Evolutionary conservation across 2,888 invertebrate genomes (phyloP), one percentile per base, ranked within the genome.

Genomic region (Halocaridina rubra): DNA sequence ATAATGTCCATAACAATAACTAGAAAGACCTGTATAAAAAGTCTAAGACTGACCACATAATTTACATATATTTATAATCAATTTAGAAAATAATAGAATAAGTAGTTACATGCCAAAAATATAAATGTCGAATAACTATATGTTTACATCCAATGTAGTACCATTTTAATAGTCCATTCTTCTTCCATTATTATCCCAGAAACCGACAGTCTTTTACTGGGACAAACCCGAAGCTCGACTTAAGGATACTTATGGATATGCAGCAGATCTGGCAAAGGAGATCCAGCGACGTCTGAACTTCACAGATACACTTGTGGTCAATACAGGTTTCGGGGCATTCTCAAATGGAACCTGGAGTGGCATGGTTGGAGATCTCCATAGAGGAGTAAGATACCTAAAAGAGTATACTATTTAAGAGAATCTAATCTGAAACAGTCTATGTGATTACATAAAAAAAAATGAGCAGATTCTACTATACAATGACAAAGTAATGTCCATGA

Each of bases 311-410:
- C 75, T 81, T 3, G 81, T 81, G 2, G 76, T 67, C 32, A 81
- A 75, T 22, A 67, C 67, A 7, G 81, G 81, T 2, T 81, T 81
- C n/a, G 81, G 81, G 29, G 81, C 81, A 16, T 81, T 61, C 24
- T 69, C 64, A 0, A 53, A 81, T 33, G 81, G 76, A n/a, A 30
- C 75, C 5, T 81, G 81, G 81, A 81, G 57, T 76, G 81, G 81
- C 5, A 81, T 76, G 81, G 81, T 81, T 19, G 81, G 81, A 13
- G 81, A 81, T 39, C 81, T 81, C 0, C 16, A 33, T 1, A 24
- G 32, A 16, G 53, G 67, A 30, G 81, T 75, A 61, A 76, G 81
- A 33, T 13, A 22, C 24, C 29, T 0, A 3, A n/a, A n/a, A n/a
- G n/a, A n/a, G n/a, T n/a, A n/a, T n/a, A n/a, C n/a, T n/a, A n/a